Percentiles rank a stretch among this genome's conserved stretches.
phyloP scores from a whole-genome alignment of 1,140 invertebrate genomes.

The Drosophila willistoni region DNA sequence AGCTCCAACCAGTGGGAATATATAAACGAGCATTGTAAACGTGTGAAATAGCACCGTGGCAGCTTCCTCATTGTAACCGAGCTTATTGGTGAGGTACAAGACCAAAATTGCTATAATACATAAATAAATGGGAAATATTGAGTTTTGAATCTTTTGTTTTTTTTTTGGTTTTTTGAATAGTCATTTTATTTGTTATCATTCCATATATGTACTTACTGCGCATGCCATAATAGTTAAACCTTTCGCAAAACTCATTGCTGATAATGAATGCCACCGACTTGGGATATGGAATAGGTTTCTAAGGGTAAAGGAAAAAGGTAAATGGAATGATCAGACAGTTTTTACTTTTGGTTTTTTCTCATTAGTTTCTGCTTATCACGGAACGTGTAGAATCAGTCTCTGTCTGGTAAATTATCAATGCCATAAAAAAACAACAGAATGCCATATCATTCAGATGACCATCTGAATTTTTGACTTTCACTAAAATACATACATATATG shows the following conservation, averaged over 20 bases:
- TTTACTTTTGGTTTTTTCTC: not conserved
- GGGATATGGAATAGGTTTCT: slow-evolving; percentile 86
- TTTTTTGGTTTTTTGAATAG: not conserved
- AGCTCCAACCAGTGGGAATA: slow-evolving; percentile 93
- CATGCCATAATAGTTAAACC: slow-evolving; percentile 98
- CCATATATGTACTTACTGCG: slow-evolving; percentile 88
- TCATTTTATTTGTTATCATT: too few relatives aligned
- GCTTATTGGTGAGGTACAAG: slow-evolving; percentile 89
- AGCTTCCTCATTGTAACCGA: slow-evolving; percentile 86
- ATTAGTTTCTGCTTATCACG: too few relatives aligned
- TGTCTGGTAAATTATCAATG: too few relatives aligned
- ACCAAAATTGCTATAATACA: slow-evolving; percentile 88
- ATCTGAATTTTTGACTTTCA: too few relatives aligned
- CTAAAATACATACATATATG: too few relatives aligned
- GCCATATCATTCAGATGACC: too few relatives aligned
- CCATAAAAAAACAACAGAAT: too few relatives aligned
- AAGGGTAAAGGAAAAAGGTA: slow-evolving; percentile 8
- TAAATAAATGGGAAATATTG: not conserved
- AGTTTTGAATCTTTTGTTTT: not conserved
- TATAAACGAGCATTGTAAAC: slow-evolving; percentile 92
- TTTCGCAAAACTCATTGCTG: slow-evolving; percentile 97
- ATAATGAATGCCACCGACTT: slow-evolving; percentile 96
- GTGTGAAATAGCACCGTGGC: slow-evolving; percentile 91
- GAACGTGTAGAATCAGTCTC: too few relatives aligned
- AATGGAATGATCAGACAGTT: not conserved